phyloP scores from a whole-genome alignment of 2,113 vertebrate genomes.

The Marcusenius ussheri region DNA sequence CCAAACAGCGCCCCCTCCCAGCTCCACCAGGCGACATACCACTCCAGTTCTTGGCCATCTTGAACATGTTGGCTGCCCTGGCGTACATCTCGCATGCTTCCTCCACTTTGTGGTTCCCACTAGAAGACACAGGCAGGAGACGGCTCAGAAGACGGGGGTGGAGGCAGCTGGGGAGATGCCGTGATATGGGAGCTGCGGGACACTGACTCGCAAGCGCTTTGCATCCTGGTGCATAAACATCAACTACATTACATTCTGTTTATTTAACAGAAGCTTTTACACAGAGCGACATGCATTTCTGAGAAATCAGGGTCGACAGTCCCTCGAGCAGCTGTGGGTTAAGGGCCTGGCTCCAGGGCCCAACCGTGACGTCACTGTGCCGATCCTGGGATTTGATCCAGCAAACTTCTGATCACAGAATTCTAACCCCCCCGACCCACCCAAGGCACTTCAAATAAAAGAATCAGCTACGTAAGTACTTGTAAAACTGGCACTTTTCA shows the following conservation, averaged over 20 bases:
- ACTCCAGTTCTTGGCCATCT: conserved; percentile 97
- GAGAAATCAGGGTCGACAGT: not conserved
- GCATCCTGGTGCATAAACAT: not conserved
- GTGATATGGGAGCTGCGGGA: not conserved
- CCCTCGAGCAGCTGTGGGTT: not conserved
- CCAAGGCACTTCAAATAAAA: not conserved
- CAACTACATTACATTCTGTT: not conserved
- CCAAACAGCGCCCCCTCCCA: not conserved
- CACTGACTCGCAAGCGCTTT: not conserved
- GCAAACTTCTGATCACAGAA: not conserved
- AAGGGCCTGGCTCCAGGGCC: not conserved
- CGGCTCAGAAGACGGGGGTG: not conserved
- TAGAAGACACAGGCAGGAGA: conserved; percentile 39
- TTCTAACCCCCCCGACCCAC: not conserved
- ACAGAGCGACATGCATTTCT: not conserved
- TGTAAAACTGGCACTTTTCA: not conserved
- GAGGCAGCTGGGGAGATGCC: not conserved
- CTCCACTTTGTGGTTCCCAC: conserved; percentile 88
- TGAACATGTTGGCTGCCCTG: conserved; percentile 98
- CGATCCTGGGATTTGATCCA: not conserved
- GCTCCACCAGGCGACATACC: conserved; percentile 57
- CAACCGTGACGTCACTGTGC: not conserved
- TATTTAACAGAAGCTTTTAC: not conserved
- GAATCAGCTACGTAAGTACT: not conserved
- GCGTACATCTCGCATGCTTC: conserved; percentile 98